Percentiles rank a stretch among this genome's conserved stretches.
Conservation (phyloP, 2,888 invertebrate species). For the Hypolimnas misippus region DNA sequence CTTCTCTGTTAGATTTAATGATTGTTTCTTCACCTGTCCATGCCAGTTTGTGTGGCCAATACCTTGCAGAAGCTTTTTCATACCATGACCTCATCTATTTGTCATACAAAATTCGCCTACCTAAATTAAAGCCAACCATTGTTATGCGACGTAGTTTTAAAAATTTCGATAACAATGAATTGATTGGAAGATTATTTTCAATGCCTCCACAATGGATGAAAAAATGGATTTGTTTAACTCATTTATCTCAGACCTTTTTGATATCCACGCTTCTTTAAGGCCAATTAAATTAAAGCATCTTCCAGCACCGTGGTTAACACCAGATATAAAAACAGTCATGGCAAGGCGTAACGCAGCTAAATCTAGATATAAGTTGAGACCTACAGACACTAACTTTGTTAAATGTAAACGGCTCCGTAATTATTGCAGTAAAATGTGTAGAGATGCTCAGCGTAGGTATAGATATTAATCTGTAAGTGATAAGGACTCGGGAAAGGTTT, state of each 20-base stretch:
- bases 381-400: too few relatives aligned
- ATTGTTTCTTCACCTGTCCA: constrained; percentile 3
- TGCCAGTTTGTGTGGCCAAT: constrained; percentile 1
- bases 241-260: too few relatives aligned
- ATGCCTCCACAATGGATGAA: neutral
- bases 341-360: too few relatives aligned
- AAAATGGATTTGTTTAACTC: constrained; percentile 6
- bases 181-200: neutral
- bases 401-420: too few relatives aligned
- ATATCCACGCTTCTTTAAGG: constrained; percentile 2
- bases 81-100: constrained; percentile 17
- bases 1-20: constrained; percentile 7
- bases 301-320: too few relatives aligned
- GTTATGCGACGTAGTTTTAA: constrained; percentile 8
- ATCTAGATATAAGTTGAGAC: too few relatives aligned
- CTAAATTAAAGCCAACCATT: neutral
- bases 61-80: constrained; percentile 13
- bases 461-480: too few relatives aligned
- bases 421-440: too few relatives aligned
- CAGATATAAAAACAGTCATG: too few relatives aligned
- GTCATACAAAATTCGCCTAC: neutral
- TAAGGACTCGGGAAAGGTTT: too few relatives aligned
- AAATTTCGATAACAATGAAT: neutral
- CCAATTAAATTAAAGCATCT: neutral
- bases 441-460: too few relatives aligned